phyloP scores from a whole-genome alignment of 92 coral and sea anemone species.

The Siderastrea siderea region DNA sequence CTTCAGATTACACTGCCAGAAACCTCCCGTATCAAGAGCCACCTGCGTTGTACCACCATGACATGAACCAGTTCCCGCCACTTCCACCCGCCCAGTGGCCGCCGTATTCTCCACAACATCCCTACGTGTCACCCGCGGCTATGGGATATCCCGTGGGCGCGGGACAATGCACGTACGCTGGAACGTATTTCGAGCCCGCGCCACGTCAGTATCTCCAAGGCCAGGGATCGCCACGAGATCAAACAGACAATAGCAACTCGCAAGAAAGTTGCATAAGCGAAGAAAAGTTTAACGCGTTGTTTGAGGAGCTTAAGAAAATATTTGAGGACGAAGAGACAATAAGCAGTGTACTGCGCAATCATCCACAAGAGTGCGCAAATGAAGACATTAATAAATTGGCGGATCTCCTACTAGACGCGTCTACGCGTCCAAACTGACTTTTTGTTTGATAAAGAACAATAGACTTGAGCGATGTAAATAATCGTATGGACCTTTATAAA shows the following conservation, averaged over 20 bases:
- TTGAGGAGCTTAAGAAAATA: background rate
- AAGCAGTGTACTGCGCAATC: constrained; percentile 9
- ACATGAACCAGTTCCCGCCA: constrained; percentile 33
- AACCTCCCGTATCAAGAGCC: constrained; percentile 6
- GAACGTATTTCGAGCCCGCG: constrained; percentile 25
- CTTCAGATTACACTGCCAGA: constrained; percentile 21
- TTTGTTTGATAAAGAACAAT: background rate
- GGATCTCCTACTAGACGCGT: background rate
- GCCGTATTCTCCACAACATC: constrained; percentile 2
- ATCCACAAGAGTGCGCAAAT: constrained; percentile 25
- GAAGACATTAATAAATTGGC: constrained; percentile 21
- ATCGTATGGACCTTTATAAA: background rate
- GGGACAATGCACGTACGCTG: constrained; percentile 11
- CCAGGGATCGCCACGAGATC: constrained; percentile 9
- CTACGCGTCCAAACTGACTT: background rate
- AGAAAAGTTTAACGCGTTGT: constrained; percentile 11
- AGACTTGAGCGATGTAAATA: background rate
- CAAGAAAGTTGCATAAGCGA: background rate
- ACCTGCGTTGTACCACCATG: constrained; percentile 15
- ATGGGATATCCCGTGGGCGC: constrained; percentile 30
- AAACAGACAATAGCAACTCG: constrained; percentile 15
- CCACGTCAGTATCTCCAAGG: background rate
- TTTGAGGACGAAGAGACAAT: constrained; percentile 12
- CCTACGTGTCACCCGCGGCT: background rate
- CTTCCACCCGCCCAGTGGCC: constrained; percentile 19